These are phyloP conservation scores for Gibbula magus DNA, from an alignment of 2,888 invertebrate genomes.

Conservation along the genomic window DNA sequence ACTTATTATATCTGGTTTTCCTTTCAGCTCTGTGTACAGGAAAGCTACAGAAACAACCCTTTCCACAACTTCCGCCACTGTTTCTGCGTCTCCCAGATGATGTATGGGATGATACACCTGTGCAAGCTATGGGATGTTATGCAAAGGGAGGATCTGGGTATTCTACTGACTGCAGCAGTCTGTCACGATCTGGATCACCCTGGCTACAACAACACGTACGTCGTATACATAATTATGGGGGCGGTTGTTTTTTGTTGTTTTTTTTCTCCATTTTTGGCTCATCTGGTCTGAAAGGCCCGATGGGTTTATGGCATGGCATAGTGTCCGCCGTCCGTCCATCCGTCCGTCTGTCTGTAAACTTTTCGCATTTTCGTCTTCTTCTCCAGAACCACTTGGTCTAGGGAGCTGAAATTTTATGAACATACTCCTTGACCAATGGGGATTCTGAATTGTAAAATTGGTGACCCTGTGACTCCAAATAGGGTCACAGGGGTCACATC, in stretches of 20 bases:
- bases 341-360: too few relatives aligned
- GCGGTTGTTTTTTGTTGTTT: background rate
- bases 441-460: too few relatives aligned
- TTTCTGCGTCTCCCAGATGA: constrained; percentile 92
- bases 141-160: constrained; percentile 71
- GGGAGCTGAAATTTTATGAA: too few relatives aligned
- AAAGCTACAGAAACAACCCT: constrained; percentile 87
- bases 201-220: constrained; percentile 76
- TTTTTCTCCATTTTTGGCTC: background rate
- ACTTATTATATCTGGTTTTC: background rate
- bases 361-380: too few relatives aligned
- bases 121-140: constrained; percentile 72
- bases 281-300: too few relatives aligned
- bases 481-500: too few relatives aligned
- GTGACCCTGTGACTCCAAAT: too few relatives aligned
- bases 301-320: too few relatives aligned
- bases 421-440: too few relatives aligned
- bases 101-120: constrained; percentile 77
- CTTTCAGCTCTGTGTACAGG: constrained; percentile 74
- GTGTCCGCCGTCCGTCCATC: too few relatives aligned
- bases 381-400: too few relatives aligned
- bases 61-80: constrained; percentile 92
- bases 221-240: background rate
- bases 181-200: constrained; percentile 84
- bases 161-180: constrained; percentile 83